Evolutionary conservation across 2,888 invertebrate species (phyloP), one percentile per base, ranked within the genome.

Genomic region (Drosophila lacicola): DNA sequence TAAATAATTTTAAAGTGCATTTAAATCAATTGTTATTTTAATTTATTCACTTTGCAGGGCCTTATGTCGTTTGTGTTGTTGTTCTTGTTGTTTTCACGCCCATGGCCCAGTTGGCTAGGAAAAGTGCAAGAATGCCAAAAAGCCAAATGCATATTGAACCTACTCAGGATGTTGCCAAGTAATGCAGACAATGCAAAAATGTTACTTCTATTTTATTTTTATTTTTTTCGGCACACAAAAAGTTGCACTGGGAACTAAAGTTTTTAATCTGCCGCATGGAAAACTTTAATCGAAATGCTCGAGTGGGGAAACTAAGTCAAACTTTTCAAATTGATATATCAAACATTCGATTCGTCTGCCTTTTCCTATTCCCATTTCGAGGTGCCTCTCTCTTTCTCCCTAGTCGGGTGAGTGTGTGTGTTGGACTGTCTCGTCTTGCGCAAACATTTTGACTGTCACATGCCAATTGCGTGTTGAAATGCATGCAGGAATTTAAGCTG

Each of bases 251-350:
- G 65, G 63, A 60, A 62, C 55, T 56, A 78, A 85, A 85, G 88
- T 89, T 89, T 88, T 89, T 85, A 85, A 89, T 85, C 85, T 84
- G 85, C 74, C 74, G 71, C 79, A 88, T 81, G 81, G 82, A 75
- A 89, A 85, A 85, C 85, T 89, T 87, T 82, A 82, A 87, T 84
- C 85, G 88, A 83, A 88, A 85, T 66, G 81, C 74, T 74, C 70
- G 63, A 70, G 70, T 68, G 51, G 51, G 71, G 51, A 81, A 86
- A 86, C 85, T 89, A 82, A 86, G 86, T 85, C 86, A 86, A 86
- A 89, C 75, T 88, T 86, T 86, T 80, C 79, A 88, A 86, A 86
- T 86, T 86, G 90, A 86, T 89, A 88, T 88, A 88, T 87, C 82
- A 85, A 80, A 87, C 88, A 89, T 85, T 88, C 89, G 83, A 86